Evolutionary conservation across 1,140 invertebrate species (phyloP).

Genomic region (Hermatobates lingyangjiaoensis): DNA sequence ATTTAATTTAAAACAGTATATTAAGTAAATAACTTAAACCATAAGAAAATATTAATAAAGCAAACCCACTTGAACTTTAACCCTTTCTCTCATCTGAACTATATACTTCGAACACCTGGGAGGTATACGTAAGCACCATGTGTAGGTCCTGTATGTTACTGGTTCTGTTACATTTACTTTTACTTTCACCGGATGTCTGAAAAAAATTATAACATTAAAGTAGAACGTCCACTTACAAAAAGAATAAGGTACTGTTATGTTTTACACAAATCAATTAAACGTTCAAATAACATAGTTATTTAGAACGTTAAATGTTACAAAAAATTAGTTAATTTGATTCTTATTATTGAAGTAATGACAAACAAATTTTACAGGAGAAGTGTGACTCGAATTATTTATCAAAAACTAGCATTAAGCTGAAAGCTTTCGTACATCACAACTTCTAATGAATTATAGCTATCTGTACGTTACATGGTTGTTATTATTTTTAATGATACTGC

Average conservation of each 20-base stretch:
- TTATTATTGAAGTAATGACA: no score
- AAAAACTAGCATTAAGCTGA: no score
- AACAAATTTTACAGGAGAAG: no score
- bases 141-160: conserved; percentile 15
- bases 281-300: no score
- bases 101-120: conserved; percentile 18
- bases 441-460: no score
- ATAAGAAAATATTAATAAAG: background rate
- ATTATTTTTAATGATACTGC: no score
- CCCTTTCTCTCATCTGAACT: conserved; percentile 13
- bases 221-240: background rate
- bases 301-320: background rate
- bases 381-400: no score
- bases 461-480: no score
- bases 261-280: background rate
- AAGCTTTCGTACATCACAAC: no score
- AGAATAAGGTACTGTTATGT: background rate
- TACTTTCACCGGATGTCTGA: conserved; percentile 13
- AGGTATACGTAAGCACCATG: conserved; percentile 19
- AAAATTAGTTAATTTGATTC: background rate
- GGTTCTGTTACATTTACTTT: conserved; percentile 16
- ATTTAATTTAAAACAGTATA: background rate
- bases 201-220: background rate
- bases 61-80: conserved; percentile 14
- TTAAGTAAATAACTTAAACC: background rate